These are phyloP conservation scores for Laupala kohalensis DNA, from an alignment of 1,140 invertebrate species.

Conservation along the genomic window DNA sequence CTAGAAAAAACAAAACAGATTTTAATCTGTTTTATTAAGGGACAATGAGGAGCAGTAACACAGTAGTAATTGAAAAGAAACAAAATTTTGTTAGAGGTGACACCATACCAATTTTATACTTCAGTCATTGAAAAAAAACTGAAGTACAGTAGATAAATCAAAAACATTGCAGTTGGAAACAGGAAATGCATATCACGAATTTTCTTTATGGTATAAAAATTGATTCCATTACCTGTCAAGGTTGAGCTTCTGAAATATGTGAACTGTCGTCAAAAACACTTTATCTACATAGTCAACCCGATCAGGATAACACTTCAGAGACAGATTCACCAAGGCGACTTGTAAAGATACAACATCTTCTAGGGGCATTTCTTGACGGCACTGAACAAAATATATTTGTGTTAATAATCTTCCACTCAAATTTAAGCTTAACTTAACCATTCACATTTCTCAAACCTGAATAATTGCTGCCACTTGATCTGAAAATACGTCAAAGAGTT, in stretches of 20 bases:
- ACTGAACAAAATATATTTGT: slow-evolving; percentile 36
- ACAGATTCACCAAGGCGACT: slow-evolving; percentile 87
- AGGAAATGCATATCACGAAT: no score
- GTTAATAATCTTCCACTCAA: no score
- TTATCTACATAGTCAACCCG: slow-evolving; percentile 91
- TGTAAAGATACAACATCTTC: slow-evolving; percentile 95
- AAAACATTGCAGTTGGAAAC: no score
- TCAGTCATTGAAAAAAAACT: no score
- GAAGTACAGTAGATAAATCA: no score
- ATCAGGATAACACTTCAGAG: slow-evolving; percentile 92
- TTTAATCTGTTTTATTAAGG: no score
- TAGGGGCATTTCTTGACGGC: slow-evolving; percentile 80
- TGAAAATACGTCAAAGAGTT: slow-evolving; percentile 97
- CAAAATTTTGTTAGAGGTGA: no score
- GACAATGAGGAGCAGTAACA: no score
- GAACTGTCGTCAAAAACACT: slow-evolving; percentile 79
- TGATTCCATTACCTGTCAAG: slow-evolving; percentile 62
- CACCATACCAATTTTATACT: no score
- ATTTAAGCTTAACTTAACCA: neutral
- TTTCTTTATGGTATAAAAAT: no score
- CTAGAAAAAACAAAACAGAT: no score
- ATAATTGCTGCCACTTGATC: slow-evolving; percentile 92
- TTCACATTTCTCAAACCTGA: slow-evolving; percentile 40
- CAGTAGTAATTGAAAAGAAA: no score
- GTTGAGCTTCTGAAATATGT: slow-evolving; percentile 68